These are phyloP conservation scores for Hyphantria cunea DNA, from an alignment of 1,140 invertebrate genomes.

Conservation along the genomic window DNA sequence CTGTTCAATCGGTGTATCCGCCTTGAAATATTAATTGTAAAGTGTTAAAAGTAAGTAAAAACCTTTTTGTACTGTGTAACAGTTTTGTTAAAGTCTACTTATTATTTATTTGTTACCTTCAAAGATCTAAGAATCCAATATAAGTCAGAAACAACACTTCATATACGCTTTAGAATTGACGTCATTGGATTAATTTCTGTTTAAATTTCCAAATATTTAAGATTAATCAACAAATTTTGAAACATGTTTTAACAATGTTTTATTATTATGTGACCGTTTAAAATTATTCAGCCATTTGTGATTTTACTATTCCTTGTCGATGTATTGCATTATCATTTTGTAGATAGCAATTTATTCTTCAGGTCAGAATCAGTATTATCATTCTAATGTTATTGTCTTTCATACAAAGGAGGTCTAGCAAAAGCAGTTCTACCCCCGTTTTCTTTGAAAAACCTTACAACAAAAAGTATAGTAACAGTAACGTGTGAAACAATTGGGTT, in stretches of 20 bases:
- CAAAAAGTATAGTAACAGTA: slow-evolving; percentile 19
- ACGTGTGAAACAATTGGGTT: slow-evolving; percentile 47
- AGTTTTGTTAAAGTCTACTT: slow-evolving; percentile 6
- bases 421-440: slow-evolving; percentile 30
- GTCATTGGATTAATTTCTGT: slow-evolving; percentile 64
- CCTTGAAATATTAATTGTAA: slow-evolving; percentile 58
- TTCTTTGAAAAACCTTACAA: slow-evolving; percentile 29
- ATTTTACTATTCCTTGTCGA: too few relatives aligned
- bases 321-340: background rate
- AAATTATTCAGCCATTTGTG: background rate
- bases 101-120: slow-evolving; percentile 1
- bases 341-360: slow-evolving; percentile 13
- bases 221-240: too few relatives aligned
- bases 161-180: slow-evolving; percentile 48
- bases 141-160: slow-evolving; percentile 7
- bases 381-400: slow-evolving; percentile 32
- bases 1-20: slow-evolving; percentile 69
- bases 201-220: slow-evolving; percentile 49
- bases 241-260: too few relatives aligned
- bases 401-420: slow-evolving; percentile 31
- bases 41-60: slow-evolving; percentile 68
- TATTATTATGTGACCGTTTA: background rate
- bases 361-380: slow-evolving; percentile 3
- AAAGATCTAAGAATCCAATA: slow-evolving; percentile 1
- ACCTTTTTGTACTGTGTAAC: slow-evolving; percentile 18